Percentiles rank a stretch among this genome's conserved stretches.
These are phyloP conservation scores for Diplolepis rosae DNA, from an alignment of 2,888 invertebrate species.

Conservation along the genomic window DNA sequence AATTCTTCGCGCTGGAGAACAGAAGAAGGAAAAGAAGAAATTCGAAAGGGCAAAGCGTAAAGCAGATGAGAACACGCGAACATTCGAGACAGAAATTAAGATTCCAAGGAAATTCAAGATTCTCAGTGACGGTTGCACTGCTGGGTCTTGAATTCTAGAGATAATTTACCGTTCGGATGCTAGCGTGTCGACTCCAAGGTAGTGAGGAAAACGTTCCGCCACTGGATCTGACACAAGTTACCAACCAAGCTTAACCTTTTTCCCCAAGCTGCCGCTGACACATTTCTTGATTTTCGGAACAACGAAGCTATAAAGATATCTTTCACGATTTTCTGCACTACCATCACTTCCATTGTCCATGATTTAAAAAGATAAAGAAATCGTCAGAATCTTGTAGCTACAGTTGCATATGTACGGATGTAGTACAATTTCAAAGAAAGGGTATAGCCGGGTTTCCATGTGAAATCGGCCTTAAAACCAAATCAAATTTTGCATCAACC, in stretches of 20 bases:
- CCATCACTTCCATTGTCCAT: slow-evolving; percentile 19
- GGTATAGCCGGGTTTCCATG: too few relatives aligned
- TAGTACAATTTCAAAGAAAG: slow-evolving; percentile 33
- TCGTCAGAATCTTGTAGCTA: slow-evolving; percentile 37
- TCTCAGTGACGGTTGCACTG: slow-evolving; percentile 42
- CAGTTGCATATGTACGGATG: slow-evolving; percentile 39
- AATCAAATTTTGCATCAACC: too few relatives aligned
- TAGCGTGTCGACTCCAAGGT: slow-evolving; percentile 51
- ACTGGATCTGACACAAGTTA: slow-evolving; percentile 50
- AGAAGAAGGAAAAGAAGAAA: slow-evolving; percentile 25
- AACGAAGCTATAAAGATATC: slow-evolving; percentile 65
- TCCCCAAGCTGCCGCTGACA: slow-evolving; percentile 71
- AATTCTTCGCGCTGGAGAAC: slow-evolving; percentile 34
- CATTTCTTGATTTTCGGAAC: slow-evolving; percentile 73
- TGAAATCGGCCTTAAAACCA: too few relatives aligned
- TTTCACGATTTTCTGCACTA: neutral
- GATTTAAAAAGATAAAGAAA: slow-evolving; percentile 12
- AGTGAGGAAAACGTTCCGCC: slow-evolving; percentile 64
- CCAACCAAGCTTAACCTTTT: slow-evolving; percentile 63
- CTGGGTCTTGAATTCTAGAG: slow-evolving; percentile 50
- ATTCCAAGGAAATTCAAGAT: slow-evolving; percentile 53
- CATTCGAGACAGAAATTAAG: slow-evolving; percentile 57
- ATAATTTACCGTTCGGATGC: slow-evolving; percentile 66
- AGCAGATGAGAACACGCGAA: slow-evolving; percentile 36
- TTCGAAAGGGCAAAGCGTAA: neutral